phyloP scores from a whole-genome alignment of 1,140 invertebrate species.

The Papilio glaucus region DNA sequence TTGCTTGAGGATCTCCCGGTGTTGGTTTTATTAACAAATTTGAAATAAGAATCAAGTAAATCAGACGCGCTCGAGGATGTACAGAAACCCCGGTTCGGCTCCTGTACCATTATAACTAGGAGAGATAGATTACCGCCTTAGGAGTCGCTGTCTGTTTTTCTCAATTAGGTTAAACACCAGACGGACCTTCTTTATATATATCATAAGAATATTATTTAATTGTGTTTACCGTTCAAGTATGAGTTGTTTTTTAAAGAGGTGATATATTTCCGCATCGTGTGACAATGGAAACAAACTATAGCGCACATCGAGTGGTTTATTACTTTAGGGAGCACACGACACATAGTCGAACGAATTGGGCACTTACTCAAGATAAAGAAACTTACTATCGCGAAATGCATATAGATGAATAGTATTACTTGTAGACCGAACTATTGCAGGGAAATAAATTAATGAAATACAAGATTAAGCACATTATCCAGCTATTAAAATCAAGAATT shows the following conservation, averaged over 20 bases:
- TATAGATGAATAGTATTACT: conserved; percentile 46
- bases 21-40: too few species aligned
- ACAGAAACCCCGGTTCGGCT: too few species aligned
- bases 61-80: too few species aligned
- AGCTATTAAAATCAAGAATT: neutral
- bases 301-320: conserved; percentile 70
- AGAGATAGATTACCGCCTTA: too few species aligned
- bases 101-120: too few species aligned
- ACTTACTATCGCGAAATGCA: conserved; percentile 68
- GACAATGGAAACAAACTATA: conserved; percentile 55
- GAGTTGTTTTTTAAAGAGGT: neutral
- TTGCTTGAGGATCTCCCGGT: too few species aligned
- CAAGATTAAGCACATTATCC: conserved; percentile 9
- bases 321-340: conserved; percentile 74
- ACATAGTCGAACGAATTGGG: conserved; percentile 62
- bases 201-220: neutral
- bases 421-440: conserved; percentile 35
- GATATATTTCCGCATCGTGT: conserved; percentile 34
- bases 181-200: neutral
- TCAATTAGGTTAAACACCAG: too few species aligned
- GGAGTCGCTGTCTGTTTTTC: too few species aligned
- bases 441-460: conserved; percentile 41
- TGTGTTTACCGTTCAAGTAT: neutral
- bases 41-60: too few species aligned
- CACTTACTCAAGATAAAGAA: conserved; percentile 81